Conservation (phyloP, 2,113 vertebrate species). For the Ifrita kowaldi region DNA sequence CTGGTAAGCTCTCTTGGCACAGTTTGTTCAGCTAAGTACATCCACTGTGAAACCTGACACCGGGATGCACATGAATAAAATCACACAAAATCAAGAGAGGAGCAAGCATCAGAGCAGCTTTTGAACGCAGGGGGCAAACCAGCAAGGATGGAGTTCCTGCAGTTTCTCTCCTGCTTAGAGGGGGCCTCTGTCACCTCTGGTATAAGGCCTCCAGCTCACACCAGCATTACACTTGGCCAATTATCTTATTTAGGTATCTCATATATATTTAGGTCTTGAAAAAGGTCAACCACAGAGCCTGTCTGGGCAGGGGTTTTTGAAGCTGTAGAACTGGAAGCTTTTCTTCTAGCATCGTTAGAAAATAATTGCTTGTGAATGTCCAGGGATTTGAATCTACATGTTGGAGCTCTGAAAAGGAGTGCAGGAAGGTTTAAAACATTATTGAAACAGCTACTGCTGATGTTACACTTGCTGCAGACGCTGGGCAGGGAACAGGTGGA, state of each 20-base stretch:
- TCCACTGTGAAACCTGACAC: conserved; percentile 31
- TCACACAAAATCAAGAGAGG: conserved; percentile 38
- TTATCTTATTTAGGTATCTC: conserved; percentile 31
- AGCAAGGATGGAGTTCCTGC: conserved; percentile 54
- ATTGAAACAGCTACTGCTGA: conserved; percentile 3
- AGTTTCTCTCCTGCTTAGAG: conserved; percentile 12
- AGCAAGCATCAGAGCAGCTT: conserved; percentile 29
- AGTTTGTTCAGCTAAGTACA: conserved; percentile 43
- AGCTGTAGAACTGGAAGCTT: conserved; percentile 25
- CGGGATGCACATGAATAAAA: conserved; percentile 53
- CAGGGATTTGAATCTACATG: conserved; percentile 26
- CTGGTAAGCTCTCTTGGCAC: conserved; percentile 7
- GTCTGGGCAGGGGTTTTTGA: conserved; percentile 34
- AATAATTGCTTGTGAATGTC: conserved; percentile 46
- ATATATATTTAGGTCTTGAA: conserved; percentile 27
- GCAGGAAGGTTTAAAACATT: conserved; percentile 18
- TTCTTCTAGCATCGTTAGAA: conserved; percentile 51
- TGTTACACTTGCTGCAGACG: background rate
- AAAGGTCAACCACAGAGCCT: conserved; percentile 29
- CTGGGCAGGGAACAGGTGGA: background rate
- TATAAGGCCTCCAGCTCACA: background rate
- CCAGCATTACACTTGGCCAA: background rate
- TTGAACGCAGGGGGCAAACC: conserved; percentile 59
- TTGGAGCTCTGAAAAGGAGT: conserved; percentile 17
- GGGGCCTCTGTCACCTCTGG: background rate